phyloP scores from a whole-genome alignment of 2,113 vertebrate species.

The Cyprichromis sp. region DNA sequence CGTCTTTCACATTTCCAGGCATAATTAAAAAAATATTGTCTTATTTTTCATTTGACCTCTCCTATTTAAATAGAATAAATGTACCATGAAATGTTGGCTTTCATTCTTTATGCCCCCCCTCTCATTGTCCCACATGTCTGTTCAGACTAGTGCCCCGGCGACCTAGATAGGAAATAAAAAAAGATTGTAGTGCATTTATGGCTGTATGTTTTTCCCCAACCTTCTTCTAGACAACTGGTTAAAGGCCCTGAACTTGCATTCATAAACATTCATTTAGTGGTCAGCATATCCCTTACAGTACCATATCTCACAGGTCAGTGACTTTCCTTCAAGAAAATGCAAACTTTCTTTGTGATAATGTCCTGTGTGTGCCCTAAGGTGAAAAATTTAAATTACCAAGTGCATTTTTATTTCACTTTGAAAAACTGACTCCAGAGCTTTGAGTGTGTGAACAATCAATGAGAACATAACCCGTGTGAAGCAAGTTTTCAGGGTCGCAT shows the following conservation, averaged over 20 bases:
- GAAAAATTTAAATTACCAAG: neutral
- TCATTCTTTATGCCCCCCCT: neutral
- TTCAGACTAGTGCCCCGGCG: neutral
- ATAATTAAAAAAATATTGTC: neutral
- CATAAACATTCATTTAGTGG: neutral
- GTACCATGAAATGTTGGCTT: neutral
- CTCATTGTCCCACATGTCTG: neutral
- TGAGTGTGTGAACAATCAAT: conserved; percentile 52
- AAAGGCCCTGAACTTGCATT: neutral
- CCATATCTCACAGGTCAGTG: neutral
- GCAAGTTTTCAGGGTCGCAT: neutral
- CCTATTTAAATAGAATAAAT: neutral
- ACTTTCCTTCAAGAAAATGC: conserved; percentile 17
- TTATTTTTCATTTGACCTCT: neutral
- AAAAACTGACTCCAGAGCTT: neutral
- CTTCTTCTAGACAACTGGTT: neutral
- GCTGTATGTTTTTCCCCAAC: neutral
- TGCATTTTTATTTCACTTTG: neutral
- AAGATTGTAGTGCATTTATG: neutral
- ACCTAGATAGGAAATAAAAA: neutral
- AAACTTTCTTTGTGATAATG: neutral
- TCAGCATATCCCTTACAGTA: neutral
- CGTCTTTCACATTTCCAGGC: neutral
- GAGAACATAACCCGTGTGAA: neutral
- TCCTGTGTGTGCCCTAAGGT: neutral